phyloP scores from a whole-genome alignment of 1,140 invertebrate genomes.

The Littorina saxatilis region DNA sequence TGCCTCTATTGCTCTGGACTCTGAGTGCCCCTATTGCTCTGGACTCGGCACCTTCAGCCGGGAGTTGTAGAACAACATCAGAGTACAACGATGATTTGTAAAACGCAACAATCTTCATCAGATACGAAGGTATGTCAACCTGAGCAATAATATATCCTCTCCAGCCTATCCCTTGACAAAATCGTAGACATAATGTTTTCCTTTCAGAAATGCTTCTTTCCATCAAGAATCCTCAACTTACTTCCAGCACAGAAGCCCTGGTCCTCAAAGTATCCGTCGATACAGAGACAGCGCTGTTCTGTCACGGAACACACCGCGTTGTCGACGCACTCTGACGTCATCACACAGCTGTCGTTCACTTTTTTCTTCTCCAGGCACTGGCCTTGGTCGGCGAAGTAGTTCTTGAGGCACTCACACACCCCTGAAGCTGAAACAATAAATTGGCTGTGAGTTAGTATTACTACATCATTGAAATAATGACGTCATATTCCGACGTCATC shows the following conservation, averaged over 20 bases:
- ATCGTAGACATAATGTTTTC: too few species aligned
- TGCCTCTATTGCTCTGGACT: too few species aligned
- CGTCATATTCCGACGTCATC: conserved; percentile 13
- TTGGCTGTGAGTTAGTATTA: too few species aligned
- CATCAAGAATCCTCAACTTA: conserved; percentile 27
- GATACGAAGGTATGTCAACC: too few species aligned
- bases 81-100: too few species aligned
- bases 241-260: conserved; percentile 43
- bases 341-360: conserved; percentile 14
- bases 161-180: too few species aligned
- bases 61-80: too few species aligned
- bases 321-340: conserved; percentile 28
- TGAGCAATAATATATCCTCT: too few species aligned
- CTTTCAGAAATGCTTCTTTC: too few species aligned
- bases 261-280: conserved; percentile 38
- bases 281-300: conserved; percentile 22
- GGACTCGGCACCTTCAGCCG: too few species aligned
- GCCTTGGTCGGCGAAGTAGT: conserved; percentile 35
- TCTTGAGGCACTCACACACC: conserved; percentile 32
- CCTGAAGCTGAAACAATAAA: neutral
- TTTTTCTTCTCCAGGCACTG: conserved; percentile 21
- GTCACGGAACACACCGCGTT: conserved; percentile 36
- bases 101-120: too few species aligned
- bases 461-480: conserved; percentile 15
- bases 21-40: too few species aligned